Evolutionary conservation across 2,113 vertebrate genomes (phyloP).

Genomic region (Strigops habroptila): DNA sequence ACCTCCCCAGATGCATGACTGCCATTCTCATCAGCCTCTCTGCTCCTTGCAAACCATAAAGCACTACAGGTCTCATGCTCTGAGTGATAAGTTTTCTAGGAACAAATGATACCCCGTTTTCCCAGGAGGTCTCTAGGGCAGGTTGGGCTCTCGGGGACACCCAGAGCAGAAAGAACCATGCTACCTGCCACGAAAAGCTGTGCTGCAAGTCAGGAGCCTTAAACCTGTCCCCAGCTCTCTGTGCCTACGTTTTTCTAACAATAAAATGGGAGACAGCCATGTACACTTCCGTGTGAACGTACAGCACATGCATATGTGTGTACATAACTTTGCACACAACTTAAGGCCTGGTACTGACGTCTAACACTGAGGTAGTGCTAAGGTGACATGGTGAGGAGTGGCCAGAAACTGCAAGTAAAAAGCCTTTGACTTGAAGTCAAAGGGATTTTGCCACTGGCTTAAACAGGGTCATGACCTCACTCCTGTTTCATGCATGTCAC

Average conservation of each 20-base stretch:
- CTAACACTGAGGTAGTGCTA: not conserved
- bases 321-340: not conserved
- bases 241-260: not conserved
- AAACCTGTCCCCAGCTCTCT: not conserved
- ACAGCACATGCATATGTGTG: no score
- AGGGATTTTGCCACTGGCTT: not conserved
- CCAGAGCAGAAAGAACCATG: not conserved
- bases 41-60: not conserved
- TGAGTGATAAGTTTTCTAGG: not conserved
- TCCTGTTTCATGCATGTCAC: not conserved
- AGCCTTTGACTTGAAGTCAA: not conserved
- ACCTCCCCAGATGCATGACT: accelerated
- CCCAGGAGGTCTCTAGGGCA: not conserved
- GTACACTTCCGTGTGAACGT: not conserved
- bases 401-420: not conserved
- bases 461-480: not conserved
- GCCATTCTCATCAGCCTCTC: not conserved
- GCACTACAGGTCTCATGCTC: not conserved
- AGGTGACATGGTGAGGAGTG: not conserved
- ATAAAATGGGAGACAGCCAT: not conserved
- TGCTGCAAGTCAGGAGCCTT: not conserved
- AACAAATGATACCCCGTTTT: not conserved
- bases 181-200: not conserved
- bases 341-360: not conserved
- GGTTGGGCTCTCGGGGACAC: not conserved